phyloP scores from a whole-genome alignment of 2,888 invertebrate genomes.

The Sarcophaga rosellei region DNA sequence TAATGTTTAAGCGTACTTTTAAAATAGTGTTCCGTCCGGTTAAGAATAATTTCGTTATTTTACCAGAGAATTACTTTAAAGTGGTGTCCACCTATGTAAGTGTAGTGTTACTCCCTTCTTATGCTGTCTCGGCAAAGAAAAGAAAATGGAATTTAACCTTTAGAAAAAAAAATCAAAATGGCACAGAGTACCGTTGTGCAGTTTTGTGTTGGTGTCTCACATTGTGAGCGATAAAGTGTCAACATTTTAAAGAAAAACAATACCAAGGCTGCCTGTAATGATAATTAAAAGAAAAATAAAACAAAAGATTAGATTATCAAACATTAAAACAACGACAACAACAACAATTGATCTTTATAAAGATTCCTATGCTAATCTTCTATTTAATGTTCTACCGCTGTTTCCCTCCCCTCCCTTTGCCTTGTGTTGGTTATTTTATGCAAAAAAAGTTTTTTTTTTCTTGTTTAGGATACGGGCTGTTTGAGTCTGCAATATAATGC shows the following conservation, averaged over 20 bases:
- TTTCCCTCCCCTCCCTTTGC: not conserved
- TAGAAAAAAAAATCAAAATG: not conserved
- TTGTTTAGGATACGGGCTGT: slow-evolving; percentile 79
- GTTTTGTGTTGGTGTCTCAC: not conserved
- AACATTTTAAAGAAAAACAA: not conserved
- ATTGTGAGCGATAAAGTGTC: not conserved
- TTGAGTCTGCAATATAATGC: slow-evolving; percentile 78
- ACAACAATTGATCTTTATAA: no score
- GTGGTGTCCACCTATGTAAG: slow-evolving; percentile 81
- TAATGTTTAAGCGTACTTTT: slow-evolving; percentile 81
- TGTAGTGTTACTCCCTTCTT: slow-evolving; percentile 43
- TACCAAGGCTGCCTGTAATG: slow-evolving; percentile 1
- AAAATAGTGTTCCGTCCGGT: slow-evolving; percentile 80
- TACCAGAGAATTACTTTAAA: slow-evolving; percentile 80
- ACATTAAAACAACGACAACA: not conserved
- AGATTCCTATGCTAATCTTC: not conserved
- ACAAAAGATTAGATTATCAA: slow-evolving; percentile 28
- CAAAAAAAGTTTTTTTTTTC: not conserved
- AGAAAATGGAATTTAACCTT: slow-evolving; percentile 56
- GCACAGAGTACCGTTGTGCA: not conserved
- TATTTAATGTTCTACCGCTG: no score
- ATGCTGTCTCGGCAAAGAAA: no score
- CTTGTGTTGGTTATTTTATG: not conserved
- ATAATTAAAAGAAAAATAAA: slow-evolving; percentile 1
- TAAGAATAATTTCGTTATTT: slow-evolving; percentile 78